phyloP scores from a whole-genome alignment of 2,113 vertebrate species.

The Epinephelus fuscoguttatus region DNA sequence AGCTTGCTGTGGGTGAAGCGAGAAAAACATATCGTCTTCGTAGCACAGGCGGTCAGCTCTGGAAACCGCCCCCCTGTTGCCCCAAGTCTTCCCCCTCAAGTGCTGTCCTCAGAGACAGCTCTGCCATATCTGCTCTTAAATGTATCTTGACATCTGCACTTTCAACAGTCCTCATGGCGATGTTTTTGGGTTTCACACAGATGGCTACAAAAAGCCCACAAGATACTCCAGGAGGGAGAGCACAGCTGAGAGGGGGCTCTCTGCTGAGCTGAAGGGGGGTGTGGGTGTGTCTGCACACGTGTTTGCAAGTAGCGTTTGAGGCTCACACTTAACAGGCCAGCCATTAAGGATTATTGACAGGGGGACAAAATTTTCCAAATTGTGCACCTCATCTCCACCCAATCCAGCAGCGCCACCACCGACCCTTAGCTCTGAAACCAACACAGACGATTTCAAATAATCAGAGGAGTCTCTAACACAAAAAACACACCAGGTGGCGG shows the following conservation, averaged over 20 bases:
- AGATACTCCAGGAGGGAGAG: conserved; percentile 32
- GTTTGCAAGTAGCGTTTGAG: not conserved
- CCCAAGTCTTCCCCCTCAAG: conserved; percentile 9
- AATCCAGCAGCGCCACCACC: too few relatives aligned
- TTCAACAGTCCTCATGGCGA: conserved; percentile 43
- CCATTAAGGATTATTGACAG: too few relatives aligned
- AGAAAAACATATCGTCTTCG: conserved; percentile 20
- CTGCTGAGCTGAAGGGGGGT: conserved; percentile 5
- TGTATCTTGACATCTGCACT: conserved; percentile 64
- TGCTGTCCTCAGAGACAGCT: conserved; percentile 50
- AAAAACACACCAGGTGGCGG: too few relatives aligned
- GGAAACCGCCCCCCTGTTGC: not conserved
- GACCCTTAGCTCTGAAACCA: too few relatives aligned
- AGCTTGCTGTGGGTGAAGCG: conserved; percentile 29
- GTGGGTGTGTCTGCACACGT: not conserved
- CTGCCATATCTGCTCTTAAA: conserved; percentile 32
- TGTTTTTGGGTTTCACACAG: conserved; percentile 53
- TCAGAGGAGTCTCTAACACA: too few relatives aligned
- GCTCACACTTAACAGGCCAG: not conserved
- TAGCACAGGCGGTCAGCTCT: not conserved
- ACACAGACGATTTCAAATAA: too few relatives aligned
- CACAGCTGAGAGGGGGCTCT: conserved; percentile 36
- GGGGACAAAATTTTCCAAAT: too few relatives aligned
- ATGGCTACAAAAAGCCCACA: conserved; percentile 58
- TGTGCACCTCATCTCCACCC: too few relatives aligned